Base-by-base conservation (phyloP, 2,797 vertebrate species). In the Gymnothorax reevesii region DNA sequence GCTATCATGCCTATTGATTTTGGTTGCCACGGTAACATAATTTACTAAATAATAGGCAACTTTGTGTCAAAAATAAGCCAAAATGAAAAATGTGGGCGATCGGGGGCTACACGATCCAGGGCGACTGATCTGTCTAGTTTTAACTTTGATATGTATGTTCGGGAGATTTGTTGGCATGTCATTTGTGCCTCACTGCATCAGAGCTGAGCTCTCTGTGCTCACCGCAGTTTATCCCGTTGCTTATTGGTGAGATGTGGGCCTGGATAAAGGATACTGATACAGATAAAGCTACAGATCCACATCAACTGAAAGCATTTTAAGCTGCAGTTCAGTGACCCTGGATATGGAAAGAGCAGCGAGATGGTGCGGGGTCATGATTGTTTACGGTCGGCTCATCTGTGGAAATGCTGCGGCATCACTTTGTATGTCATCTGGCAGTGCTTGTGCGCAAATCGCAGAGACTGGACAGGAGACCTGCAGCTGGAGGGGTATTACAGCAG, bases 271-370 rank as follows among this genome's bases (percentile, higher is more conserved):
- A 42, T 42, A 83, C 82, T 59, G 25, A 83, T 20, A 25, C 55
- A 57, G 82, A 83, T 83, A 25, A 59, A 25, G 5, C 15, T 80
- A 3, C 15, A 55, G 52, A 33, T 57, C 82, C 57, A 33, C 6
- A n/a, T 83, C 82, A 7, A 83, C n/a, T 27, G 55, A 57, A n/a
- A 83, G 82, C 82, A 83, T 80, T 80, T 80, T 59, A 83, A 83
- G 82, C 82, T 27, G 55, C n/a, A 15, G 82, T 13, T 83, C 82
- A n/a, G 20, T 83, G 82, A 83, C 52, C 10, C 59, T 7, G 3
- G 13, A n/a, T 52, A 80, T 55, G 52, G 55, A 80, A 55, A 55
- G 49, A 54, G 49, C 6, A 22, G 49, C 10, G 52, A 52, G 75
- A 79, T 79, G 75, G 9, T 6, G 15, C 15, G 1, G 49, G 75